Conservation (phyloP, 2,888 invertebrate genomes). For the Oasisia sp. region DNA sequence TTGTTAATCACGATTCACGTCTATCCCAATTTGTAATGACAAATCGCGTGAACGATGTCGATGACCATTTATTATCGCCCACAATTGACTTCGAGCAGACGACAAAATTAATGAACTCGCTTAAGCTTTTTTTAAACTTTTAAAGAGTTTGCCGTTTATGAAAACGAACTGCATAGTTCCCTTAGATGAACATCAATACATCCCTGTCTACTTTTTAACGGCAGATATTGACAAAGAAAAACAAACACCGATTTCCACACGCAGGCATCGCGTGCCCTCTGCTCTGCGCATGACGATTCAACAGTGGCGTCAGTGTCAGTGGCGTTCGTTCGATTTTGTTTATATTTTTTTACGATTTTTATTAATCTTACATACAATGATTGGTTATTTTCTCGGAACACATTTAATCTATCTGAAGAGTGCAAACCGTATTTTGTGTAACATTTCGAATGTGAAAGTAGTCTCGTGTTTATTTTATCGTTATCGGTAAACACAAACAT, state of each 20-base stretch:
- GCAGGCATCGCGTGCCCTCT: too few relatives aligned
- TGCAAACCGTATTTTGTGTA: not conserved
- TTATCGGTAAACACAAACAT: not conserved
- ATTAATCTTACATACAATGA: not conserved
- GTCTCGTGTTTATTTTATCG: not conserved
- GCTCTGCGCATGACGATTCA: not conserved
- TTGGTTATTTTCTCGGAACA: not conserved
- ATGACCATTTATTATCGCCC: not conserved
- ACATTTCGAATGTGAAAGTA: slow-evolving; percentile 6
- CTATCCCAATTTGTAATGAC: not conserved
- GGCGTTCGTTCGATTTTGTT: not conserved
- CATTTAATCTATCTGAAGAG: not conserved
- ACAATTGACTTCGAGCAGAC: not conserved
- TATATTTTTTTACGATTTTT: not conserved
- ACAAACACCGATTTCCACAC: not conserved
- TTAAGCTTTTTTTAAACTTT: not conserved
- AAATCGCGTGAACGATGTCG: not conserved
- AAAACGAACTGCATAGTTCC: not conserved
- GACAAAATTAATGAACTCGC: not conserved
- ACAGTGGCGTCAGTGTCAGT: not conserved
- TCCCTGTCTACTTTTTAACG: not conserved
- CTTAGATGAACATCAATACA: not conserved
- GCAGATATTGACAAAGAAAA: not conserved
- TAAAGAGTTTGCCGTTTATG: not conserved
- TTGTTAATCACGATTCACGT: not conserved